Percentiles rank a stretch among this genome's conserved stretches.
phyloP scores from a whole-genome alignment of 2,888 invertebrate species.

The Pomacea canaliculata region DNA sequence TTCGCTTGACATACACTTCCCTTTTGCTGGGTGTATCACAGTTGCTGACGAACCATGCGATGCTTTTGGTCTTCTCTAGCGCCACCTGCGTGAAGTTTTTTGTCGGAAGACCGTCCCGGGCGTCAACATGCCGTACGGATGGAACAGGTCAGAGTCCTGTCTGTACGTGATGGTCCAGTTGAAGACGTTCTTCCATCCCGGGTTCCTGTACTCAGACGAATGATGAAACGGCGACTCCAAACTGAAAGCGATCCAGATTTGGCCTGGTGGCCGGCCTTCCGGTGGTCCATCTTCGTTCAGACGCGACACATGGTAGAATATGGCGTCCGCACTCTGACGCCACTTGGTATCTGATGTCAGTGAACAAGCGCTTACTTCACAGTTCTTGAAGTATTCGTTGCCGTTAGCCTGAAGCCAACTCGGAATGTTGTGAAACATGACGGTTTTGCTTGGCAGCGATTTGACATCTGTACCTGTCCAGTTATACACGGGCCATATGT shows the following conservation, averaged over 20 bases:
- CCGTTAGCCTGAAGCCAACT: background rate
- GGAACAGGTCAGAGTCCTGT: constrained; percentile 29
- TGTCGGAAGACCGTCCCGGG: background rate
- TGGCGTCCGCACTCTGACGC: background rate
- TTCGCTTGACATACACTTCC: constrained; percentile 36
- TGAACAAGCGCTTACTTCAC: background rate
- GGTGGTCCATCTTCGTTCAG: background rate
- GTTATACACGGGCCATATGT: no score
- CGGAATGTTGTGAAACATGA: background rate
- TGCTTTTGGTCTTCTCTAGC: constrained; percentile 31
- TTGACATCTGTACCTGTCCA: no score
- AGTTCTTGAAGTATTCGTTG: background rate
- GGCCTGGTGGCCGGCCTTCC: constrained; percentile 7
- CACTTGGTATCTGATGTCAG: background rate
- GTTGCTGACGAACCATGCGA: constrained; percentile 49
- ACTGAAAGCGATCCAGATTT: constrained; percentile 33
- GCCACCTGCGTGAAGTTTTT: constrained; percentile 9
- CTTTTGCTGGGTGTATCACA: constrained; percentile 39
- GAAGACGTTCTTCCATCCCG: constrained; percentile 19
- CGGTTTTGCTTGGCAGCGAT: background rate
- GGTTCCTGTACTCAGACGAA: background rate
- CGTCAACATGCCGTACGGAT: constrained; percentile 9
- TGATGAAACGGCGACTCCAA: constrained; percentile 20
- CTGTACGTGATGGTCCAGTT: constrained; percentile 33
- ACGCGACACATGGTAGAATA: background rate